phyloP scores from a whole-genome alignment of 2,113 vertebrate species.

The Alethe diademata region DNA sequence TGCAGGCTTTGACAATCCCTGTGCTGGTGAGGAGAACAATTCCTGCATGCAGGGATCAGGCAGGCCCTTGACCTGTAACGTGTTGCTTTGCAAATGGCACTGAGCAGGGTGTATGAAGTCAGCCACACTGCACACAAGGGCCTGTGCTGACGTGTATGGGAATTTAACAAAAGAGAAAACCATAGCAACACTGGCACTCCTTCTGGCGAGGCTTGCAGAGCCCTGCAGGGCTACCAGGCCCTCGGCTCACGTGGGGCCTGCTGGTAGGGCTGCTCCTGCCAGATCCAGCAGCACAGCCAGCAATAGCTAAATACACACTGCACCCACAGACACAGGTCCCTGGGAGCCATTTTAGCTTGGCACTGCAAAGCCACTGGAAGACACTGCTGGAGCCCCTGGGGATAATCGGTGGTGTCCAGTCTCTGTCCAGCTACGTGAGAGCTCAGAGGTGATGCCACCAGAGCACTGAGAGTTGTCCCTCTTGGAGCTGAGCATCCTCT shows the following conservation, averaged over 20 bases:
- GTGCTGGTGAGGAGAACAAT: neutral
- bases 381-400: neutral
- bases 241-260: neutral
- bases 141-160: neutral
- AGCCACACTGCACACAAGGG: neutral
- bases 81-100: neutral
- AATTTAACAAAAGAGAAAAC: constrained; percentile 15
- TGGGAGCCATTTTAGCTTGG: neutral
- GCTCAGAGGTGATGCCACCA: neutral
- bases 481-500: neutral
- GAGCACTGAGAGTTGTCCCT: neutral
- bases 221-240: neutral
- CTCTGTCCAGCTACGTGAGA: neutral
- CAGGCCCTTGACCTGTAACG: neutral
- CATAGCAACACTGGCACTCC: constrained; percentile 32
- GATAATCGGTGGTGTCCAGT: neutral
- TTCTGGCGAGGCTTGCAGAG: neutral
- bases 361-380: neutral
- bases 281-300: neutral
- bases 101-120: neutral
- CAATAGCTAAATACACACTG: neutral
- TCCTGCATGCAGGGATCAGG: neutral
- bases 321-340: neutral
- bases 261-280: neutral
- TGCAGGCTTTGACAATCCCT: neutral